These are phyloP conservation scores for Menidia beryllina DNA, from an alignment of 2,113 vertebrate species.

Conservation along the genomic window DNA sequence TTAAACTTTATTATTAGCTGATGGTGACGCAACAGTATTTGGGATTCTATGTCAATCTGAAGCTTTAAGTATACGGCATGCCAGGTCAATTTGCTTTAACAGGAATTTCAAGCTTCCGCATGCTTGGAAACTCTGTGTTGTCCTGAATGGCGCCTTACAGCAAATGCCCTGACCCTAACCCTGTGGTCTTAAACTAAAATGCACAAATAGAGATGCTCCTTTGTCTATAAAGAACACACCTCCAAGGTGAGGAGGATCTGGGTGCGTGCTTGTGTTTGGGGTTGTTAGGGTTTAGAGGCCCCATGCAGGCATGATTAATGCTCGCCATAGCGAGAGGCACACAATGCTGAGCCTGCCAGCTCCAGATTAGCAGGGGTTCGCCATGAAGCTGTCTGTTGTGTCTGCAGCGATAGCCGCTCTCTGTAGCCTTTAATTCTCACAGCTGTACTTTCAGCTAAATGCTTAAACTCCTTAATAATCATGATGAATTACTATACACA, in stretches of 20 bases:
- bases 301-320: constrained; percentile 37
- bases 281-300: constrained; percentile 28
- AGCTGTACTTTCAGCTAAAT: neutral
- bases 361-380: constrained; percentile 23
- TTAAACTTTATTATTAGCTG: too few relatives aligned
- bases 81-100: neutral
- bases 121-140: constrained; percentile 22
- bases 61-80: too few relatives aligned
- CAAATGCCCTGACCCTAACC: constrained; percentile 58
- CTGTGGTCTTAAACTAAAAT: constrained; percentile 69
- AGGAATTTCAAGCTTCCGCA: constrained; percentile 7
- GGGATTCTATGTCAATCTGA: too few relatives aligned
- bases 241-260: constrained; percentile 37
- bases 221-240: constrained; percentile 57
- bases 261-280: constrained; percentile 20
- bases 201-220: constrained; percentile 29
- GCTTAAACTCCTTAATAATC: too few relatives aligned
- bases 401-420: neutral
- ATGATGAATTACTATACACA: too few relatives aligned
- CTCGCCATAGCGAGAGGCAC: constrained; percentile 48
- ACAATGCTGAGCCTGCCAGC: constrained; percentile 44
- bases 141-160: constrained; percentile 42
- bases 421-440: neutral
- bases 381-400: neutral
- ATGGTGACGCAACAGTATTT: neutral